phyloP scores from a whole-genome alignment of 2,797 vertebrate species.

The Hyperoplus lanceolatus region DNA sequence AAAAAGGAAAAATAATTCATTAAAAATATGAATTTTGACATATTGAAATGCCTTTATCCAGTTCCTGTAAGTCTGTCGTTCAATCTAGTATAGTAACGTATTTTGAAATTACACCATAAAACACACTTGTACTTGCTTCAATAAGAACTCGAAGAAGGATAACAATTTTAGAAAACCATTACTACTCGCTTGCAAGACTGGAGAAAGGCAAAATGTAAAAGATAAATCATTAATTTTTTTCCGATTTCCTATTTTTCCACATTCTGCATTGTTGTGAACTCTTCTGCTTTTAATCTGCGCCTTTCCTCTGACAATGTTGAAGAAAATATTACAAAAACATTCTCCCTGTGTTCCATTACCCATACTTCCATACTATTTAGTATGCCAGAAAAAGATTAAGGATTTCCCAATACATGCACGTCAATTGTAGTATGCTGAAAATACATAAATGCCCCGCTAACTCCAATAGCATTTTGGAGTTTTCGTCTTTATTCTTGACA shows the following conservation, averaged over 20 bases:
- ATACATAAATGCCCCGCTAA: too few species aligned
- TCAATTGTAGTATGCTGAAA: too few species aligned
- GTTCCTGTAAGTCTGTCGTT: not conserved
- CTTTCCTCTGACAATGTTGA: slow-evolving; percentile 63
- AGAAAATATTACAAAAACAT: slow-evolving; percentile 40
- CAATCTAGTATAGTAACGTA: not conserved
- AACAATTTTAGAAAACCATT: not conserved
- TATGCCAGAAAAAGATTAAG: too few species aligned
- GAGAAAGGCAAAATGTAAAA: not conserved
- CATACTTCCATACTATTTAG: too few species aligned
- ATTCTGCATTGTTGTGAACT: slow-evolving; percentile 26
- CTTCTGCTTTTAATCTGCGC: slow-evolving; percentile 70
- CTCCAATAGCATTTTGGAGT: too few species aligned
- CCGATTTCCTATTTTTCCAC: slow-evolving; percentile 24
- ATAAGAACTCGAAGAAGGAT: not conserved
- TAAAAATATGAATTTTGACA: not conserved
- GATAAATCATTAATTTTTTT: not conserved
- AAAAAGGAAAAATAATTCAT: not conserved
- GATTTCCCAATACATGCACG: too few species aligned
- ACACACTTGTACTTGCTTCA: not conserved
- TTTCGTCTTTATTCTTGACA: too few species aligned
- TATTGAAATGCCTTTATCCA: slow-evolving; percentile 9
- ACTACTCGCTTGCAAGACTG: not conserved
- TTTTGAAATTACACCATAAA: not conserved
- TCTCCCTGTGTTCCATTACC: slow-evolving; percentile 1